Base-by-base conservation (phyloP, 2,797 vertebrate genomes). In the Sebastes taczanowskii region DNA sequence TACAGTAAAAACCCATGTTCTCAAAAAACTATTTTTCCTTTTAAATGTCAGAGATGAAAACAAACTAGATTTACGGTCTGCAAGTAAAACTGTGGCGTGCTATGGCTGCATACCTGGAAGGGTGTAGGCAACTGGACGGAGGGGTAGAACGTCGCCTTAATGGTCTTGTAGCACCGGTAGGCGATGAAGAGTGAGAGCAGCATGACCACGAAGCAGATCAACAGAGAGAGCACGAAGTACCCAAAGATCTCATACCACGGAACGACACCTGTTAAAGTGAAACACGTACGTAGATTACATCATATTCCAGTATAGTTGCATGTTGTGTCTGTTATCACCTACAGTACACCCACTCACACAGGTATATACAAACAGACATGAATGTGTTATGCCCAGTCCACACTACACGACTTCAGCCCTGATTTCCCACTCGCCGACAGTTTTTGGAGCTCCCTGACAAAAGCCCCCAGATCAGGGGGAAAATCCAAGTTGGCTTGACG, bases 151-250 rank as follows among this genome's bases (percentile, higher is more conserved):
- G 61, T 82, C 4, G 20, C 10, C 79, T 94, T 95, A 2, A 94
- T 0, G 1, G 59, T 38, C 62, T 56, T 82, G 76, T 64, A 91
- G 68, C 63, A 89, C 53, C 58, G 59, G 20, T 79, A 86, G 1
- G 11, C 27, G 14, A 5, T 4, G 2, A 10, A 89, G 22, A 84
- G 4, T 2, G 22, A 2, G 2, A 81, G 10, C 63, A 94, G n/a
- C 7, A 88, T 3, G 0, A 86, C 0, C 30, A 89, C 11, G 79
- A 94, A 92, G 34, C 53, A 81, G 34, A 88, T 0, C 7, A 86
- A 2, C 81, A 95, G 70, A 3, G 93, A 94, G 9, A 27, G 11
- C 60, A 95, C 59, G 84, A 96, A 94, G 83, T 20, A 88, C 6
- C 91, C 16, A 4, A 88, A 3, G 35, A 93, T 91, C 62, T 88